Evolutionary conservation across 2,888 invertebrate genomes (phyloP).

Genomic region (Cerastoderma edule): DNA sequence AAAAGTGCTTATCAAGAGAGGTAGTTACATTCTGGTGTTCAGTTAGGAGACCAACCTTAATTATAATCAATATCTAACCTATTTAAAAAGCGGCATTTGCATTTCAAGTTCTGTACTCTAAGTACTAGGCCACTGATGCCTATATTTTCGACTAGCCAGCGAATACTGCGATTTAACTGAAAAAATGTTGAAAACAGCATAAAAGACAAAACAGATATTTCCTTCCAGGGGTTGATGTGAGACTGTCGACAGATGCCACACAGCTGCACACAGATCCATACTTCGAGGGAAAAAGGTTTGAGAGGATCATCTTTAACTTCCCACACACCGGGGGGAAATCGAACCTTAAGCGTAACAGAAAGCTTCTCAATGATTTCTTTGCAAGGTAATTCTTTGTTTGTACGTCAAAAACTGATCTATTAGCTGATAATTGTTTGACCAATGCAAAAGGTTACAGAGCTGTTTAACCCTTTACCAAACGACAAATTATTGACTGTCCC

Average conservation of each 20-base stretch:
- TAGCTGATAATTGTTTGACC: no score
- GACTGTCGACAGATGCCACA: conserved; percentile 86
- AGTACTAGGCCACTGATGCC: background rate
- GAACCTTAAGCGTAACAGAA: conserved; percentile 86
- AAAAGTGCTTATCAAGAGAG: no score
- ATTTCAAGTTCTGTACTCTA: no score
- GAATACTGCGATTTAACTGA: background rate
- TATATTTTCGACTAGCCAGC: background rate
- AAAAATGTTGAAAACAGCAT: background rate
- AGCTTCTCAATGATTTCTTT: conserved; percentile 85
- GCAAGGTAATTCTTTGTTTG: conserved; percentile 77
- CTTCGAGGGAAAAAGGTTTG: conserved; percentile 80
- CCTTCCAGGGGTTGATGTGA: conserved; percentile 84
- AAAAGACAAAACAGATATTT: background rate
- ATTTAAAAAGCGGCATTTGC: no score
- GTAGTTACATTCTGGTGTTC: no score
- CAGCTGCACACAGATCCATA: conserved; percentile 80
- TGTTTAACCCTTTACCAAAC: no score
- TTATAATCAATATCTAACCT: no score
- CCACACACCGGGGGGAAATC: conserved; percentile 88
- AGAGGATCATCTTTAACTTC: conserved; percentile 87
- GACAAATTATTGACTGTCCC: no score
- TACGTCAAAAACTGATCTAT: no score
- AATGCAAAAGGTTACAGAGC: no score
- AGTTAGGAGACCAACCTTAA: no score